phyloP scores from a whole-genome alignment of 2,113 vertebrate genomes.

The Dinomys branickii region DNA sequence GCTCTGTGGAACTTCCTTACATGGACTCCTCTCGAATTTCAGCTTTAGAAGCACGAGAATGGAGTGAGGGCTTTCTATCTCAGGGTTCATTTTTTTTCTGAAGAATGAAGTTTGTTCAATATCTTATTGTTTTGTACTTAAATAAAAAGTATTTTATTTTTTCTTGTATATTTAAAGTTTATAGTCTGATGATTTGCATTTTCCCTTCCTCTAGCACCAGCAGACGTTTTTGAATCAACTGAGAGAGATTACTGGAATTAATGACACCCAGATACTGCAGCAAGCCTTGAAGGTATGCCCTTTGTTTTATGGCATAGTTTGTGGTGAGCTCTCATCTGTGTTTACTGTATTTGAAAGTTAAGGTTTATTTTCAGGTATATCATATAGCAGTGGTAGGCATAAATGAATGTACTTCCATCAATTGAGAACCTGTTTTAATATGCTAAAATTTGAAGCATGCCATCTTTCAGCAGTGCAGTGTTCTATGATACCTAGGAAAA shows the following conservation, averaged over 20 bases:
- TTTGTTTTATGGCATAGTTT: not conserved
- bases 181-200: slow-evolving; percentile 33
- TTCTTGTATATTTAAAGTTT: slow-evolving; percentile 43
- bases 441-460: not conserved
- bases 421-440: not conserved
- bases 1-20: no score
- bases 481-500: not conserved
- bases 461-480: not conserved
- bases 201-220: slow-evolving; percentile 90
- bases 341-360: not conserved
- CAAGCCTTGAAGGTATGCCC: slow-evolving; percentile 95
- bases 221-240: slow-evolving; percentile 98
- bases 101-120: not conserved
- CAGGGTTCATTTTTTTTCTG: not conserved
- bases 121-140: not conserved
- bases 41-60: not conserved
- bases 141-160: not conserved
- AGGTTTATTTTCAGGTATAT: not conserved
- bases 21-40: no score
- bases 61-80: not conserved
- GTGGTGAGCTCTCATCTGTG: not conserved
- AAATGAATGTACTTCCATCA: not conserved
- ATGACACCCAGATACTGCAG: slow-evolving; percentile 96
- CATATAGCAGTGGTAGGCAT: not conserved
- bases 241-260: slow-evolving; percentile 97